Percentiles rank a stretch among this genome's conserved stretches.
Conservation (phyloP, 2,888 invertebrate genomes). For the Papilio gigon region DNA sequence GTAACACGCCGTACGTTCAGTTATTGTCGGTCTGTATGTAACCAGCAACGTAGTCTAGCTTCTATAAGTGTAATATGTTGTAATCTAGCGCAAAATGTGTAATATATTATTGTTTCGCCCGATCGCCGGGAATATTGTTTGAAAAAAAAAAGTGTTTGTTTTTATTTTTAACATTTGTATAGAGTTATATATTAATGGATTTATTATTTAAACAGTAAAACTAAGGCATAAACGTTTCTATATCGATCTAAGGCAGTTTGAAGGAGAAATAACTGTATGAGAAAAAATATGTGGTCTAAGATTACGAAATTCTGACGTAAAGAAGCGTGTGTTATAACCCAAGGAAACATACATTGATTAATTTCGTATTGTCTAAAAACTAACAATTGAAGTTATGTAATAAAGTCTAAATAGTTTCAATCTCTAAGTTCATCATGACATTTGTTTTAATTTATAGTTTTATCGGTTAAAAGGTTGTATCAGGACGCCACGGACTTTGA, state of each 20-base stretch:
- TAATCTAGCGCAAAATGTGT: constrained; percentile 70
- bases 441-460: constrained; percentile 28
- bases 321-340: not conserved
- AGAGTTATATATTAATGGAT: constrained; percentile 63
- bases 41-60: constrained; percentile 68
- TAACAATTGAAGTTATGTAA: not conserved
- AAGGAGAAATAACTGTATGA: not conserved
- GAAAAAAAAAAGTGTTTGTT: constrained; percentile 47
- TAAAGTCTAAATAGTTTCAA: constrained; percentile 2
- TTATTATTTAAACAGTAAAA: constrained; percentile 24
- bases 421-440: constrained; percentile 22
- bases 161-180: constrained; percentile 41
- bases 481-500: constrained; percentile 17
- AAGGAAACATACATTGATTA: not conserved
- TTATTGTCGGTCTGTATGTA: constrained; percentile 65
- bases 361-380: not conserved
- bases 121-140: constrained; percentile 55
- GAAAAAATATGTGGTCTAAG: not conserved
- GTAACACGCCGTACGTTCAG: constrained; percentile 51
- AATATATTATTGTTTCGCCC: constrained; percentile 64
- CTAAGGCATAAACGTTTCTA: constrained; percentile 18
- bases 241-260: not conserved
- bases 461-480: constrained; percentile 19
- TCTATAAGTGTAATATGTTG: constrained; percentile 77
- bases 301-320: not conserved